phyloP scores from a whole-genome alignment of 1,140 invertebrate species.

The Brachionus asplanchnoidis region DNA sequence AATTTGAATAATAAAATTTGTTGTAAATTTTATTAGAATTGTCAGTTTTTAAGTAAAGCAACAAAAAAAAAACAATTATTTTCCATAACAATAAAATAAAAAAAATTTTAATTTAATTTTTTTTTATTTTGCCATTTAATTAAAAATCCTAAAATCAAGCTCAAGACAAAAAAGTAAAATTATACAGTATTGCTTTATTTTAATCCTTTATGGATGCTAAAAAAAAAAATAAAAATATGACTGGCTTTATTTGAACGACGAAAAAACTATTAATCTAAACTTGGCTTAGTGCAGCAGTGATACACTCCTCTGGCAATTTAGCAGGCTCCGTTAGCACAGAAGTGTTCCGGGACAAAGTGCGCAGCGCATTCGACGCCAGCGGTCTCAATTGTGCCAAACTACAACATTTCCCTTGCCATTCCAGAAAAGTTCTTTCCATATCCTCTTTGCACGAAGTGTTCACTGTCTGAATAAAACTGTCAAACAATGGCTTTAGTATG shows the following conservation, averaged over 20 bases:
- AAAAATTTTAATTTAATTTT: not conserved
- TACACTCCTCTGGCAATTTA: conserved; percentile 76
- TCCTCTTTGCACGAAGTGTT: conserved; percentile 84
- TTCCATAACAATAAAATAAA: not conserved
- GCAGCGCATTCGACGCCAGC: conserved; percentile 81
- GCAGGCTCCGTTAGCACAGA: conserved; percentile 83
- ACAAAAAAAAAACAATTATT: not conserved
- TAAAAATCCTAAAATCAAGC: not conserved
- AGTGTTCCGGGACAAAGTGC: conserved; percentile 81
- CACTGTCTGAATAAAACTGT: conserved; percentile 81
- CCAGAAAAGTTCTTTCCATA: conserved; percentile 78
- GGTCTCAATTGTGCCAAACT: conserved; percentile 83
- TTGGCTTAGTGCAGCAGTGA: conserved; percentile 42
- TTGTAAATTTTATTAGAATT: not conserved
- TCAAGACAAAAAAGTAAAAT: not conserved
- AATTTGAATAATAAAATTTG: not conserved
- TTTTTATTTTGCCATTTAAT: not conserved
- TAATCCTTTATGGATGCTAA: not conserved
- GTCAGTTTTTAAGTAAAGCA: not conserved
- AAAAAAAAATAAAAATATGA: conserved; percentile 11
- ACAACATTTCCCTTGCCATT: conserved; percentile 93
- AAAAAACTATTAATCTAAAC: not conserved
- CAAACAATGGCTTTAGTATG: conserved; percentile 76
- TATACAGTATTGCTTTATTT: not conserved
- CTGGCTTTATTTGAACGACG: not conserved